Conservation (phyloP, 2,888 invertebrate species). For the Microplitis deprimator region DNA sequence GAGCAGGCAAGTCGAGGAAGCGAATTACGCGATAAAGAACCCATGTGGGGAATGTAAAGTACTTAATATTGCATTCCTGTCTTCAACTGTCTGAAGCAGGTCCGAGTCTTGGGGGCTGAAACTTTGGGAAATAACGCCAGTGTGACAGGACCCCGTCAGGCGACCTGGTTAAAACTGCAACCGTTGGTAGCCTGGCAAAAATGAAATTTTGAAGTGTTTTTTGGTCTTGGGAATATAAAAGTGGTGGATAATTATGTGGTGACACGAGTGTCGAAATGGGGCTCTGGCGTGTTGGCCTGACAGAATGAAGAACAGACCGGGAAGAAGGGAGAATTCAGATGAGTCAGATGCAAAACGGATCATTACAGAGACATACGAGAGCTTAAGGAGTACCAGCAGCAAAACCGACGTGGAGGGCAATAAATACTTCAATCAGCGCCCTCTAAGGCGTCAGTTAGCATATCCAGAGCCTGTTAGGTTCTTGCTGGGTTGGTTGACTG, state of each 20-base stretch:
- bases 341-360: slow-evolving; percentile 64
- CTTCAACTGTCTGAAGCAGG: no score
- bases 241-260: slow-evolving; percentile 21
- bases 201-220: no score
- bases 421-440: slow-evolving; percentile 70
- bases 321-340: background rate
- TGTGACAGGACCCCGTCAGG: no score
- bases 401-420: slow-evolving; percentile 55
- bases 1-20: slow-evolving; percentile 61
- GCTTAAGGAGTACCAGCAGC: no score
- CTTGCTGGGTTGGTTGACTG: background rate
- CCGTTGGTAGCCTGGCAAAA: no score
- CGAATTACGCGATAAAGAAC: slow-evolving; percentile 58
- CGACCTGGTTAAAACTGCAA: no score
- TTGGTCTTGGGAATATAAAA: no score
- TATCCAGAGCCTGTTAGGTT: slow-evolving; percentile 54
- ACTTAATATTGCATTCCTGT: no score
- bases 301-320: slow-evolving; percentile 15
- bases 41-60: slow-evolving; percentile 51
- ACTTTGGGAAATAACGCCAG: no score
- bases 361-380: slow-evolving; percentile 65
- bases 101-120: no score
- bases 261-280: background rate
- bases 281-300: slow-evolving; percentile 18
- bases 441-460: slow-evolving; percentile 70